Evolutionary conservation across 2,888 invertebrate genomes (phyloP), one percentile per base, ranked within the genome.

Genomic region (Epistrophe grossulariae): DNA sequence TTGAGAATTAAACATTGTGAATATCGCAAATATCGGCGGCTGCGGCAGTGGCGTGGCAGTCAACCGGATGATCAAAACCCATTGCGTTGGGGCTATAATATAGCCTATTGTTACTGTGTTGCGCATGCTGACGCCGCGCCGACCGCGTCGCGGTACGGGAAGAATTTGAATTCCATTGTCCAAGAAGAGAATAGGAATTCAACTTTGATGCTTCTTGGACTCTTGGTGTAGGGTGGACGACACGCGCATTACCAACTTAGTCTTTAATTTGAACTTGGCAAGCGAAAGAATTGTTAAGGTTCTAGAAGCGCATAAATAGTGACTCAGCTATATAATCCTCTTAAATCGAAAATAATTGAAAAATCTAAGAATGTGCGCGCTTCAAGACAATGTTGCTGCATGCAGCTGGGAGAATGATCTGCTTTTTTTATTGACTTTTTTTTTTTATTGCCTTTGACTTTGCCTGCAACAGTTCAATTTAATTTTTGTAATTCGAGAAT

Each of bases 81-180:
- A 45, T 35, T 35, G 35, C 43, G 13, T 43, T 48, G 55, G 15
- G 45, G 40, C 38, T 68, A 52, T 52, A n/a, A 24, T 68, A 68
- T 52, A 24, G 24, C 2, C 48, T 68, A 72, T 78, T 82, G 71
- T 71, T 43, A 19, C 4, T 57, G 15, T 10, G 52, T 24, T 31
- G 31, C 45, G n/a, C 11, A 11, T 24, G 24, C n/a, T n/a, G 24
- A 24, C 24, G 24, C 1, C 24, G 24, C 24, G 2, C 2, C 24
- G 2, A 24, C 24, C 24, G 45, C 45, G n/a, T n/a, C 31, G 40
- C 17, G 15, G 43, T 13, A 13, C 38, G 24, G 38, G 24, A 68
- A 45, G 82, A 71, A 70, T 79, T 84, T 72, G 71, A 71, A 59
- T 66, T 74, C 76, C 76, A 76, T 84, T 84, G 84, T 79, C 59